Evolutionary conservation across 2,797 vertebrate species (phyloP).

Genomic region (Melanogrammus aeglefinus): DNA sequence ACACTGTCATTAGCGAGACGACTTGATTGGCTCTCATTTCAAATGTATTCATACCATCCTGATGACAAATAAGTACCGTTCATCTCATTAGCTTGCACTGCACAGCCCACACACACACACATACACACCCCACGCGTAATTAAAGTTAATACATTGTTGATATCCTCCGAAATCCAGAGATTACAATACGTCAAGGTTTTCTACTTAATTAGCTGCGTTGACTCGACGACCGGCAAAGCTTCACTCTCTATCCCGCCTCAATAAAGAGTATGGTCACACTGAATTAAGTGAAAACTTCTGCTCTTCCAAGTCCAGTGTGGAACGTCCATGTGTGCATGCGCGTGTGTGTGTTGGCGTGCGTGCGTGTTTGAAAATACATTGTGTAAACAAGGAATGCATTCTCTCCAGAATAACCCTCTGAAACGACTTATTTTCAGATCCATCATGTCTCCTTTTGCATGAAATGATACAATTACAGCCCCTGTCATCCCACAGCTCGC

Average conservation of each 20-base stretch:
- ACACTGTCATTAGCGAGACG: constrained; percentile 68
- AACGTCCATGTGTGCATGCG: constrained; percentile 8
- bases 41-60: constrained; percentile 70
- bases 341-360: not conserved
- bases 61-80: constrained; percentile 70
- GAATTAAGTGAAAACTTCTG: constrained; percentile 30
- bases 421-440: not conserved
- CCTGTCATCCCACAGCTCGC: constrained; percentile 25
- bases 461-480: constrained; percentile 30
- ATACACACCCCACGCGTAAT: constrained; percentile 66
- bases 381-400: not conserved
- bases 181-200: constrained; percentile 65
- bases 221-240: constrained; percentile 52
- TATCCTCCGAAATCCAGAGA: constrained; percentile 69
- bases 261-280: constrained; percentile 55
- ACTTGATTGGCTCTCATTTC: constrained; percentile 68
- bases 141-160: constrained; percentile 75
- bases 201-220: constrained; percentile 66
- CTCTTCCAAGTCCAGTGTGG: constrained; percentile 12
- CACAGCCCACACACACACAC: not conserved
- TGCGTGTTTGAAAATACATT: constrained; percentile 6
- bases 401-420: not conserved
- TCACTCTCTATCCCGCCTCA: constrained; percentile 43
- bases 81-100: constrained; percentile 64
- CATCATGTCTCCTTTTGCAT: constrained; percentile 19